These are phyloP conservation scores for Tokudaia tokunoshimensis DNA, from an alignment of 2,797 vertebrate species.

Conservation along the genomic window DNA sequence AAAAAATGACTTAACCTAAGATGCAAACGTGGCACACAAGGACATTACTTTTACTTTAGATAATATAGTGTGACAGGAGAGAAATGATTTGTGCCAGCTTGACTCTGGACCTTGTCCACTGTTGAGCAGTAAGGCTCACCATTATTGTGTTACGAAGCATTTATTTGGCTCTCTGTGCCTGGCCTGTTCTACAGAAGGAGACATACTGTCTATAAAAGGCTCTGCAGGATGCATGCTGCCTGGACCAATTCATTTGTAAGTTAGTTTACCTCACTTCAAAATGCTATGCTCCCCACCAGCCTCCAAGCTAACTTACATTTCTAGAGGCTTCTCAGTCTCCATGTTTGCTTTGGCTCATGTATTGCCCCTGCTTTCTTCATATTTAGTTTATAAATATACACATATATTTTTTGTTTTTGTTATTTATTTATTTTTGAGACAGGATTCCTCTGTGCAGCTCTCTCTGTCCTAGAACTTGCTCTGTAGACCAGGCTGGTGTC, in stretches of 20 bases:
- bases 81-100: constrained; percentile 15
- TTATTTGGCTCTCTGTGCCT: constrained; percentile 54
- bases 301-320: constrained; percentile 46
- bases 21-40: background rate
- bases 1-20: background rate
- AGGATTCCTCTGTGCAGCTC: background rate
- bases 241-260: constrained; percentile 63
- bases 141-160: constrained; percentile 48
- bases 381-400: background rate
- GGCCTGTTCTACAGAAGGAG: constrained; percentile 38
- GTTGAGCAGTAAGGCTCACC: constrained; percentile 43
- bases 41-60: constrained; percentile 34
- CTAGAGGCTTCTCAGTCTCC: background rate
- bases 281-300: constrained; percentile 47
- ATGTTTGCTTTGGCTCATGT: constrained; percentile 29
- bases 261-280: constrained; percentile 58
- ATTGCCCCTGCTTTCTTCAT: background rate
- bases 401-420: background rate
- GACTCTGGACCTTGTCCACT: constrained; percentile 7
- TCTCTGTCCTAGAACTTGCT: background rate
- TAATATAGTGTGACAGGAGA: background rate
- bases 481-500: background rate
- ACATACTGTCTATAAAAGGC: constrained; percentile 25
- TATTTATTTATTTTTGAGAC: background rate
- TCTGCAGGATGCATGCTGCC: background rate